Evolutionary conservation across 2,113 vertebrate species (phyloP).

Genomic region (Henicopernis longicauda): DNA sequence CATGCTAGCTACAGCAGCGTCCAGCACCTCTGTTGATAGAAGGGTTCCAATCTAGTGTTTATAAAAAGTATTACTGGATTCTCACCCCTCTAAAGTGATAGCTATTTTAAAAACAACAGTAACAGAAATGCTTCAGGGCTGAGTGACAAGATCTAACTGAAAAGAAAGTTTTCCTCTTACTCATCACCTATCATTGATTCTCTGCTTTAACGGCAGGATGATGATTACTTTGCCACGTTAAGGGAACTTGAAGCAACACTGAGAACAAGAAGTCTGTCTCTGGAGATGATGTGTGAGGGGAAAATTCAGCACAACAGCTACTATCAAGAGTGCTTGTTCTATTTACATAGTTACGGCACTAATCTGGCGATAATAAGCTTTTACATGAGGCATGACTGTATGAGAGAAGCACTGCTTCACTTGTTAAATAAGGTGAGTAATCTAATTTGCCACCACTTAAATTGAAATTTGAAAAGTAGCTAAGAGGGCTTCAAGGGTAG

Average conservation of each 20-base stretch:
- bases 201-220: slow-evolving; percentile 70
- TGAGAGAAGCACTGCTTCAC: slow-evolving; percentile 86
- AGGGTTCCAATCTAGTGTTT: not conserved
- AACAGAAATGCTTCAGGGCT: not conserved
- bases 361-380: slow-evolving; percentile 90
- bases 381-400: slow-evolving; percentile 86
- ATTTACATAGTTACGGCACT: slow-evolving; percentile 88
- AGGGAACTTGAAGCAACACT: slow-evolving; percentile 85
- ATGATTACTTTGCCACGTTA: slow-evolving; percentile 88
- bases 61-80: not conserved
- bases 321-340: slow-evolving; percentile 92
- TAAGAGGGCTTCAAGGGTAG: not conserved
- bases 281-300: slow-evolving; percentile 77
- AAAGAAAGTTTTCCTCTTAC: not conserved
- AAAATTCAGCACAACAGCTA: slow-evolving; percentile 72
- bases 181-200: not conserved
- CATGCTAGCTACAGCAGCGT: not conserved
- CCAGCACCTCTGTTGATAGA: not conserved
- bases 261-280: slow-evolving; percentile 72
- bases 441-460: not conserved
- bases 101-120: not conserved
- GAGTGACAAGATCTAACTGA: not conserved
- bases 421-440: slow-evolving; percentile 84
- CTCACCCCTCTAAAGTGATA: not conserved
- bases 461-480: not conserved